Base-by-base conservation (phyloP, 2,797 vertebrate species). In the Microtus obscurus region DNA sequence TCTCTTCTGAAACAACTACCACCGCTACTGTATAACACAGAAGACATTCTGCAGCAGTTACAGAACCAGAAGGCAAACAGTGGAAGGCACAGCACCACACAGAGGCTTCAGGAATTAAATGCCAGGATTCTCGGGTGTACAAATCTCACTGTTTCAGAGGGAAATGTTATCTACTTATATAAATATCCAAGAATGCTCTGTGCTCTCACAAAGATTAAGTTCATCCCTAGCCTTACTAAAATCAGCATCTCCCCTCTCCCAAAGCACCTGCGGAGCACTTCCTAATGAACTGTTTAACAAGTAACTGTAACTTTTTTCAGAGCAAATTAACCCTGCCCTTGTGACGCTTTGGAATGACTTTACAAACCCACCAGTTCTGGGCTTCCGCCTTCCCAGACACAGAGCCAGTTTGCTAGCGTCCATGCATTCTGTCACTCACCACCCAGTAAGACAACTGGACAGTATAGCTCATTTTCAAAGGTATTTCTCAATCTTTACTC, bases 341-440 rank as follows among this genome's bases (percentile, higher is more conserved):
- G 40, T 77, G 48, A 34, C 59, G 45, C 51, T 83, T 89, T 59
- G 88, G 37, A 95, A 86, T 88, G 67, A 56, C 31, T 93, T 48
- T 83, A 92, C 23, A 95, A 43, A 89, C 87, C 65, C 86, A 78
- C 56, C 86, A 59, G 83, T 59, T 91, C 37, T 86, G 77, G 76
- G 74, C 27, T 59, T 85, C 59, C 25, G 61, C 74, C 81, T 81
- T 81, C 59, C 51, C 71, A 90, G 21, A 73, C 53, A 92, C 31
- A 89, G 83, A 91, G 76, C 17, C 51, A 74, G 48, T 34, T 88
- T 56, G 76, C 37, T 34, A 94, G 53, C 48, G 63, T 27, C 31
- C 65, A 51, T 4, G 51, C 61, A 59, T 71, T 93, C 89, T 91
- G 77, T 21, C 25, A 89, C 25, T 59, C 29, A 87, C 23, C 53